These are phyloP conservation scores for Daphoenositta chrysoptera DNA, from an alignment of 2,113 vertebrate genomes.

Conservation along the genomic window DNA sequence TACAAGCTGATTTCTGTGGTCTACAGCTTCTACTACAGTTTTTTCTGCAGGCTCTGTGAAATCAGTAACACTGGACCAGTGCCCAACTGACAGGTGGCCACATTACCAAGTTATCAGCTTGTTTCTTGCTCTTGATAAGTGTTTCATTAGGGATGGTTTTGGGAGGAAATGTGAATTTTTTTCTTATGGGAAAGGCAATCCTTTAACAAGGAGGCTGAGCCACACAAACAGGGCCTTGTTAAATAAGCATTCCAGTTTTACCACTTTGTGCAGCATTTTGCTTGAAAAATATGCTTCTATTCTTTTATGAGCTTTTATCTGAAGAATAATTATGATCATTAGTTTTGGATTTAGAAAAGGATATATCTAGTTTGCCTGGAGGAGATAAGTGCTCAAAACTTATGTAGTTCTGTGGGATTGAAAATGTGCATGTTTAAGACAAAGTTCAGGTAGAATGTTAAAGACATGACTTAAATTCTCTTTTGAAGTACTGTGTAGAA, in stretches of 20 bases:
- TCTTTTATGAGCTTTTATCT: not conserved
- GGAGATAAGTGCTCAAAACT: not conserved
- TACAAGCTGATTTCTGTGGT: not conserved
- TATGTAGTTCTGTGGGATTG: not conserved
- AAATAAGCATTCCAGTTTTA: not conserved
- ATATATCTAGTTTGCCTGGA: not conserved
- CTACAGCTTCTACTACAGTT: not conserved
- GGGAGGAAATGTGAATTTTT: not conserved
- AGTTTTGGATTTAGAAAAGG: not conserved
- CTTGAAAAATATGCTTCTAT: not conserved
- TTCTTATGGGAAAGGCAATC: not conserved
- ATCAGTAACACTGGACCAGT: not conserved
- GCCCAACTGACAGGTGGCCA: not conserved
- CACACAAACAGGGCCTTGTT: not conserved
- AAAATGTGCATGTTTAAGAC: not conserved
- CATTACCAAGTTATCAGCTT: not conserved
- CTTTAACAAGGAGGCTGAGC: not conserved
- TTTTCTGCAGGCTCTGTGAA: not conserved
- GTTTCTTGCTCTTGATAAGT: conserved; percentile 32
- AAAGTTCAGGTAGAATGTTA: not conserved
- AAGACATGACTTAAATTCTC: not conserved
- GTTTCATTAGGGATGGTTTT: conserved; percentile 14
- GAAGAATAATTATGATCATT: not conserved
- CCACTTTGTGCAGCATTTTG: not conserved
- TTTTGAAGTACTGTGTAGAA: not conserved